phyloP scores from a whole-genome alignment of 2,797 vertebrate species.

The Acipenser transmontanus region DNA sequence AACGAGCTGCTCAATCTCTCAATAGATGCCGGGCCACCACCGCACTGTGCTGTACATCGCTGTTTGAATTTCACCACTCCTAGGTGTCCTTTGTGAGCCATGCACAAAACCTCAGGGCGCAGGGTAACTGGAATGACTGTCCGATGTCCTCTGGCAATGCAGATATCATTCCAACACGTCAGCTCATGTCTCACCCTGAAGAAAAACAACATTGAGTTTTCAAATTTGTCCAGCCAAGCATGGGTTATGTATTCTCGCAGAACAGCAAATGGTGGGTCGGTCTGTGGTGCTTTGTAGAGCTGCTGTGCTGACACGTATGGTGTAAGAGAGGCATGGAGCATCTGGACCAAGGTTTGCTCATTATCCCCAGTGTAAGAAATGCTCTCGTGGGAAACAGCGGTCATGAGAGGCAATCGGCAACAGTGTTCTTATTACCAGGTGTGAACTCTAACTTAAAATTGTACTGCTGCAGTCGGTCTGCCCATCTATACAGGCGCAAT shows the following conservation, averaged over 20 bases:
- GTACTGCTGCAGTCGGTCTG: constrained; percentile 38
- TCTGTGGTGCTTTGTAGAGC: too few relatives aligned
- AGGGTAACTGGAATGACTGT: too few relatives aligned
- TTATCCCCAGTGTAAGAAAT: too few relatives aligned
- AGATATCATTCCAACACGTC: too few relatives aligned
- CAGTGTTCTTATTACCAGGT: constrained; percentile 25
- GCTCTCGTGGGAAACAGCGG: too few relatives aligned
- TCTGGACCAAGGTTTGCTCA: too few relatives aligned
- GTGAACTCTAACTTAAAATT: constrained; percentile 45
- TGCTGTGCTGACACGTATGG: too few relatives aligned
- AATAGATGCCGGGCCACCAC: constrained; percentile 5
- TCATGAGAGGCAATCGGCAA: constrained; percentile 42
- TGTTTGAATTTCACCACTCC: constrained; percentile 1
- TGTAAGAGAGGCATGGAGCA: too few relatives aligned
- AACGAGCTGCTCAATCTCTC: neutral
- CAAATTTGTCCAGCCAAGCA: neutral
- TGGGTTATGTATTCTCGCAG: neutral
- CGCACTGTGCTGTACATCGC: neutral
- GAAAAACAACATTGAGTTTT: neutral
- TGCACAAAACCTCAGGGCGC: too few relatives aligned
- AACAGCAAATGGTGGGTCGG: neutral
- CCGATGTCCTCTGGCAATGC: too few relatives aligned
- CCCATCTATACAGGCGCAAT: constrained; percentile 44
- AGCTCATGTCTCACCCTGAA: neutral
- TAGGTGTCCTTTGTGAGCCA: too few relatives aligned